Evolutionary conservation across 1,140 invertebrate species (phyloP), one percentile per base, ranked within the genome.

Genomic region (Megathymus violae): DNA sequence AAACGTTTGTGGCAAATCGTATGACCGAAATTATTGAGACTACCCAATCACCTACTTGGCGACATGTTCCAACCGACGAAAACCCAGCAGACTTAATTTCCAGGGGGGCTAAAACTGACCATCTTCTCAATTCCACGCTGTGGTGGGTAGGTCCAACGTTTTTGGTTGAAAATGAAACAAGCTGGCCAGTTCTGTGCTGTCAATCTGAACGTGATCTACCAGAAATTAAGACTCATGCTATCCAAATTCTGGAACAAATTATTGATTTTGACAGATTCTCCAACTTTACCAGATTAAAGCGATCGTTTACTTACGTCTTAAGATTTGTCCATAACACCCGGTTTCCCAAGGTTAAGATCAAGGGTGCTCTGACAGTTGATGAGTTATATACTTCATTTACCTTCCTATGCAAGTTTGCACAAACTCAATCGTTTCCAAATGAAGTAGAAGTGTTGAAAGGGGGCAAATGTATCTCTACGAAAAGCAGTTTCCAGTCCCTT

Each of bases 1-100:
- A 91, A 70, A 74, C 71, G 0, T 91, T 82, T 70, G 85, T 91
- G 1, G 73, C 61, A 0, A 87, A 92, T 66, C 48, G 86, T 34
- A 71, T 91, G 0, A 22, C 58, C 0, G 71, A 85, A 25, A 89
- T 90, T 17, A 59, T 78, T 41, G 68, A 80, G 10, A 14, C 76
- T 0, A 69, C 74, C 0, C 4, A 59, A 0, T 0, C 34, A 9
- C 3, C 15, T 15, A 15, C 31, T 7, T 91, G 83, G 83, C 40
- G 34, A 6, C 76, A 88, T 54, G 76, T 89, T 1, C 67, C 67
- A 3, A 66, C 76, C 1, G 48, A 62, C n/a, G 56, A 71, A 11
- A 86, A 89, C 68, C 82, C 79, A 3, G 80, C 88, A 0, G 88
- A 91, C 44, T 31, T 77, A 4, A 50, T 79, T 0, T 88, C 82